Base-by-base conservation (phyloP, 2,113 vertebrate genomes). In the Rallus limicola region DNA sequence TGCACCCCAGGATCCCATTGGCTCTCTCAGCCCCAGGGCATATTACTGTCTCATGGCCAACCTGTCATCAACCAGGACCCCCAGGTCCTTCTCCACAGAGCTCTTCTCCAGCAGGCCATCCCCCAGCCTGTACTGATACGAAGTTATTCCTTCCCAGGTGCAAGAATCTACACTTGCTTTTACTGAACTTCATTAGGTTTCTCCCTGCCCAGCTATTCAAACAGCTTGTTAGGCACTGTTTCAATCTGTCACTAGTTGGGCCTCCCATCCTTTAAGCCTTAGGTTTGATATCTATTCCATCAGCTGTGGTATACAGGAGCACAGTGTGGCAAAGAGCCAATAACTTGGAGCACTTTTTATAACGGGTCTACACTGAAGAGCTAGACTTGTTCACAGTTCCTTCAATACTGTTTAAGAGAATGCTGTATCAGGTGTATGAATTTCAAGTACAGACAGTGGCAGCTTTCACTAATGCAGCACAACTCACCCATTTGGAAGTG, bases 181-280 rank as follows among this genome's bases (percentile, higher is more conserved):
- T 36, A 36, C 36, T 36, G 36, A 36, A 36, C 36, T 36, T 36
- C 36, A 36, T 36, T 36, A 36, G 36, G 36, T 36, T 36, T 36
- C 36, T 36, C 36, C 36, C 36, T 36, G 36, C 36, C 36, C 36
- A 36, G 24, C 13, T 38, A 29, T 7, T 69, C 67, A 46, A 50
- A 42, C 42, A 68, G 11, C 40, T 58, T 38, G 40, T 19, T 16
- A 1, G 1, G n/a, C 53, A 34, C 24, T 36, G 15, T 52, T 56
- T 33, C 40, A 33, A 21, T 29, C 16, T 74, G 76, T 53, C 60
- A 18, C 18, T 2, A 8, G 20, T 1, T 62, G 50, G 7, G 40
- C 12, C 17, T 29, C 18, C 50, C 46, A 9, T 2, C 4, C 34
- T 84, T 69, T 12, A n/a, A 52, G 53, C 0, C 0, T 8, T n/a